Evolutionary conservation across 2,113 vertebrate genomes (phyloP), one percentile per base, ranked within the genome.

Genomic region (Tamias sibiricus): DNA sequence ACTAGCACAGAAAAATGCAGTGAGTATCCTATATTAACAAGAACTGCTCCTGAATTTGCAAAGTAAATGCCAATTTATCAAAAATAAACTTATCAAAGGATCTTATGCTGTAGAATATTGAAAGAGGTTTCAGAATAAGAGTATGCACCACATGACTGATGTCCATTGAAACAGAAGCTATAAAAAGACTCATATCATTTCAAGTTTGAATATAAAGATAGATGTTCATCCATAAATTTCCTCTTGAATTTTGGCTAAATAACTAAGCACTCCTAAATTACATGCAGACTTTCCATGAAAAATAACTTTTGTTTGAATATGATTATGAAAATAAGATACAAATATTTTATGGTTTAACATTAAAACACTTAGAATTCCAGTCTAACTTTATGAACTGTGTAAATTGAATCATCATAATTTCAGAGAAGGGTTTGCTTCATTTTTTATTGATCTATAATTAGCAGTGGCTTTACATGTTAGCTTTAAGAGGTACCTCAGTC

Each of bases 371-470:
- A 96, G 30, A 57, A 94, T 96, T 96, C 68, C 30, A 96, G 26
- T 81, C 72, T 79, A 86, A 57, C 7, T 10, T 77, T 84, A 49
- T 49, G 62, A 92, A 89, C 47, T 96, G 64, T 57, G 35, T 97
- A 95, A 97, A 95, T 89, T 83, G 68, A 97, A 96, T 92, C 83
- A 95, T 96, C 92, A 49, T 77, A 68, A 91, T 96, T 91, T 97
- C 89, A 95, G 42, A 96, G 54, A 97, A 86, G 49, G 59, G 12
- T 30, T 95, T 9, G 49, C 74, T 97, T 97, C 74, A 81, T 59
- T 95, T 95, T 57, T 92, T 79, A 96, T 90, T 94, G 82, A 96
- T 96, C 75, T 92, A 96, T 96, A 91, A 94, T 96, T 97, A 96
- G 68, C 82, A 91, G 47, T 93, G 82, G 69, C 85, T 96, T 96